A percentile compares a stretch with the other conserved stretches of the same genome.
These are phyloP conservation scores for Gobiocypris rarus DNA, from an alignment of 2,113 vertebrate genomes.

Conservation along the genomic window DNA sequence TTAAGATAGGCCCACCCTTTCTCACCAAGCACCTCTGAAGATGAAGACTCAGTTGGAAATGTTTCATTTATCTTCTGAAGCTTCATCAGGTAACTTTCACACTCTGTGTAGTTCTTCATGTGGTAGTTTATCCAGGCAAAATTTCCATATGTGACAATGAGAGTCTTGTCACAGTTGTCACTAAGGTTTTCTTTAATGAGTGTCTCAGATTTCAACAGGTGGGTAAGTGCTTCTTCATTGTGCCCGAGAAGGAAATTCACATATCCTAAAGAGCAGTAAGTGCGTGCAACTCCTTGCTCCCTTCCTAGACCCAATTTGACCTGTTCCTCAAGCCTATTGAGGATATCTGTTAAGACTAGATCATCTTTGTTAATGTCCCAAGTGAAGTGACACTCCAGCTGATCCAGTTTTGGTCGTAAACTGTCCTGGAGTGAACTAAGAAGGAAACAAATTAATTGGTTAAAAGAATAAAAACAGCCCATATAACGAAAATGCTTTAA, in stretches of 20 bases:
- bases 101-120: conserved; percentile 47
- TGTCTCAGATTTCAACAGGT: conserved; percentile 46
- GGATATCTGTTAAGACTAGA: conserved; percentile 56
- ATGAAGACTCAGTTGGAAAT: conserved; percentile 57
- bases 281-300: conserved; percentile 53
- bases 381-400: conserved; percentile 81
- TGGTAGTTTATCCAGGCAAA: conserved; percentile 61
- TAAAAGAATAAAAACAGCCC: background rate
- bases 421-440: background rate
- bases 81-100: conserved; percentile 51
- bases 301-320: conserved; percentile 12
- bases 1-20: conserved; percentile 78
- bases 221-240: conserved; percentile 7
- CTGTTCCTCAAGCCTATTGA: conserved; percentile 40
- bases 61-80: conserved; percentile 48
- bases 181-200: conserved; percentile 31
- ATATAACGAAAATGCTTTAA: background rate
- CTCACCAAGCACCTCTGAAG: conserved; percentile 73
- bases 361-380: conserved; percentile 74
- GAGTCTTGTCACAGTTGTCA: conserved; percentile 31
- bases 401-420: conserved; percentile 62
- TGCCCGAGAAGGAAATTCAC: conserved; percentile 46
- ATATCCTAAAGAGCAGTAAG: conserved; percentile 54
- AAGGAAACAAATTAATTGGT: background rate
- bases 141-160: conserved; percentile 61